Evolutionary conservation across 2,797 vertebrate species (phyloP).

Genomic region (Syngnathus acus): DNA sequence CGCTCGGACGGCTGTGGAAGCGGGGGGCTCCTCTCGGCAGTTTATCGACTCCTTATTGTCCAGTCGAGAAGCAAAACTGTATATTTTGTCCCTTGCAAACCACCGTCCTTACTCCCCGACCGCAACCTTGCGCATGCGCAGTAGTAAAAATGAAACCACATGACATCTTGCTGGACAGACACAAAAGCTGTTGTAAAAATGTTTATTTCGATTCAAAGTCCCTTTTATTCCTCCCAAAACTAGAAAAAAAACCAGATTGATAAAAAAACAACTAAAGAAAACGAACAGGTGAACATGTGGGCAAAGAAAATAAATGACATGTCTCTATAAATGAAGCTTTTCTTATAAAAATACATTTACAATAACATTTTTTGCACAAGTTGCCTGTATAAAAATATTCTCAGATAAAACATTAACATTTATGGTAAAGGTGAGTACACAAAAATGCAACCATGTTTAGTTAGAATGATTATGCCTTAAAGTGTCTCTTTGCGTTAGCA

Average conservation of each 20-base stretch:
- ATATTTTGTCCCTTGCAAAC: conserved; percentile 12
- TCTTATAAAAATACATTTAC: conserved; percentile 16
- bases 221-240: neutral
- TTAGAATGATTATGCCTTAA: neutral
- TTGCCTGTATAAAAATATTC: neutral
- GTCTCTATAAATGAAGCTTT: neutral
- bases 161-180: neutral
- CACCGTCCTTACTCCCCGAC: conserved; percentile 28
- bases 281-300: neutral
- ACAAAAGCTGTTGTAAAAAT: neutral
- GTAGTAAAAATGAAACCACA: neutral
- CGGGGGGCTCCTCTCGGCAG: conserved; percentile 23
- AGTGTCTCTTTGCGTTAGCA: neutral
- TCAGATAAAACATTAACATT: conserved; percentile 1
- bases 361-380: conserved; percentile 10
- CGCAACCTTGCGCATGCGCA: neutral
- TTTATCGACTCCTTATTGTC: conserved; percentile 39
- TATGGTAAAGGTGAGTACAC: neutral
- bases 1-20: conserved; percentile 18
- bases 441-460: neutral
- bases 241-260: neutral
- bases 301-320: neutral
- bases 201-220: neutral
- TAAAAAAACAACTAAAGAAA: neutral
- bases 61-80: conserved; percentile 22